A percentile compares a stretch with the other conserved stretches of the same genome.
These are phyloP conservation scores for Lagopus leucura DNA, from an alignment of 2,113 vertebrate species.

Conservation along the genomic window DNA sequence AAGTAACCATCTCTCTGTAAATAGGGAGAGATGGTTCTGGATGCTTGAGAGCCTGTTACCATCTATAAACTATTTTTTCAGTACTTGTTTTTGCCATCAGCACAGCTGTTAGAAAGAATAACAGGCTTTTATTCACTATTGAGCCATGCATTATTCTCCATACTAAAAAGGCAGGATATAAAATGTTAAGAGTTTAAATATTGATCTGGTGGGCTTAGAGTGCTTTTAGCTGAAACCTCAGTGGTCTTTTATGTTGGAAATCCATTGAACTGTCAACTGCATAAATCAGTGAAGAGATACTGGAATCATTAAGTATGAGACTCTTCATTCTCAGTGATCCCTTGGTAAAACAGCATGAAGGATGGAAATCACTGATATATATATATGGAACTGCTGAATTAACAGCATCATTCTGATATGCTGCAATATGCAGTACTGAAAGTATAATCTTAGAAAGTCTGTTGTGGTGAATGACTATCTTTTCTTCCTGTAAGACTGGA, in stretches of 20 bases:
- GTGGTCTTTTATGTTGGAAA: slow-evolving; percentile 10
- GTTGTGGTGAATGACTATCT: neutral
- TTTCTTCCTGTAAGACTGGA: neutral
- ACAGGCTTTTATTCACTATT: neutral
- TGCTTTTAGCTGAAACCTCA: slow-evolving; percentile 33
- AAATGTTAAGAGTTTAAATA: slow-evolving; percentile 40
- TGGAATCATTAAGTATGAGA: slow-evolving; percentile 6
- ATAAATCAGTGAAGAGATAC: slow-evolving; percentile 8
- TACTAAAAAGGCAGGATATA: slow-evolving; percentile 24
- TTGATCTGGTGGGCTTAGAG: neutral
- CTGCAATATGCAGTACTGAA: neutral
- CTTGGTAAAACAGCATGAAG: neutral
- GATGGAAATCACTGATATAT: neutral
- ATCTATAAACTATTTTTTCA: neutral
- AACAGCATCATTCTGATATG: neutral
- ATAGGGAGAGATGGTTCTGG: neutral
- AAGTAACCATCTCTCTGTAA: neutral
- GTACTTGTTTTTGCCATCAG: slow-evolving; percentile 2
- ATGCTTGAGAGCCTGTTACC: neutral
- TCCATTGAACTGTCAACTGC: slow-evolving; percentile 10
- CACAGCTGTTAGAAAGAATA: neutral
- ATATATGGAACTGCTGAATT: neutral
- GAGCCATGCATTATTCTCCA: neutral
- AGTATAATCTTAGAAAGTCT: neutral
- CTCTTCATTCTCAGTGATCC: neutral